Percentiles rank a stretch among this genome's conserved stretches.
Conservation (phyloP, 2,113 vertebrate genomes). For the Atractosteus spatula region DNA sequence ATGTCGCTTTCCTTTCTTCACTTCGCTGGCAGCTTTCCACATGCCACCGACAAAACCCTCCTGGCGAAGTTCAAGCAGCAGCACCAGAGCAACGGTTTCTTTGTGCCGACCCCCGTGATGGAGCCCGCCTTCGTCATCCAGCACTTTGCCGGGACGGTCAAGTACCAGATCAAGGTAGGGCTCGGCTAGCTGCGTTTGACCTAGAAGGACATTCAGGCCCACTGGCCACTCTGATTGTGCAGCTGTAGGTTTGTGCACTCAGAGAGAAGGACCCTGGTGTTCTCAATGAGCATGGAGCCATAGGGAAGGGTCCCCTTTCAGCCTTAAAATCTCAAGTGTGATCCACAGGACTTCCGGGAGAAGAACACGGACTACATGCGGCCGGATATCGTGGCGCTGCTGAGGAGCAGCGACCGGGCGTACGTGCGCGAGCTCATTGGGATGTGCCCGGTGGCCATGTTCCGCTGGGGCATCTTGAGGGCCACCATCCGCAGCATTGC, state of each 20-base stretch:
- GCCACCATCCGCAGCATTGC: conserved; percentile 81
- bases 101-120: conserved; percentile 88
- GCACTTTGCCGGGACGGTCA: conserved; percentile 94
- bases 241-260: too few species aligned
- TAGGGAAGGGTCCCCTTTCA: background rate
- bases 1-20: background rate
- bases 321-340: too few species aligned
- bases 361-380: conserved; percentile 99
- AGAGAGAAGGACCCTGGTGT: background rate
- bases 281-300: too few species aligned
- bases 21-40: conserved; percentile 77
- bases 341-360: conserved; percentile 88
- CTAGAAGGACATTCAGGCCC: too few species aligned
- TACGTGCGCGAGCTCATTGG: conserved; percentile 90
- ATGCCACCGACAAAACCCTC: conserved; percentile 88
- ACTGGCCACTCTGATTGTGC: too few species aligned
- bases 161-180: conserved; percentile 91
- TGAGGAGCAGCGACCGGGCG: conserved; percentile 88
- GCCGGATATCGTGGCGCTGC: conserved; percentile 88
- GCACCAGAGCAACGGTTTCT: conserved; percentile 89
- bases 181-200: background rate
- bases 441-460: conserved; percentile 95
- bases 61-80: conserved; percentile 97
- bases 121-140: conserved; percentile 94
- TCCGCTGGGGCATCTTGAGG: conserved; percentile 91